Conservation (phyloP, 2,113 vertebrate genomes). For the Callaeas wilsoni region DNA sequence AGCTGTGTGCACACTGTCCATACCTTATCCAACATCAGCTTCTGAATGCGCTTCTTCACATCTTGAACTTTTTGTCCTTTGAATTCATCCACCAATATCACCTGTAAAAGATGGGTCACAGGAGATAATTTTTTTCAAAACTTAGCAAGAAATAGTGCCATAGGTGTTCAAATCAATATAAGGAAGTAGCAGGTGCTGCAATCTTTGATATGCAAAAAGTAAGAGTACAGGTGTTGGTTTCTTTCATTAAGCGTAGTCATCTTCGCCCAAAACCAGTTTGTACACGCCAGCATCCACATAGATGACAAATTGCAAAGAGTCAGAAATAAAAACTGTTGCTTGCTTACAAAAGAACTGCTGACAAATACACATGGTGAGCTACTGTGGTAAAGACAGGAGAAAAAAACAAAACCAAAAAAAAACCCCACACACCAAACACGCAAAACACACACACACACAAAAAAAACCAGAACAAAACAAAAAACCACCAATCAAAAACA, state of each 20-base stretch:
- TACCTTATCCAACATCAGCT: conserved; percentile 87
- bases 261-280: background rate
- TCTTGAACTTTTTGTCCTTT: conserved; percentile 93
- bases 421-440: too few relatives aligned
- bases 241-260: background rate
- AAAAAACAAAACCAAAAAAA: too few relatives aligned
- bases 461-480: accelerated
- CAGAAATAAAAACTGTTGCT: background rate
- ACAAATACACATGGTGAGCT: background rate
- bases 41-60: conserved; percentile 93
- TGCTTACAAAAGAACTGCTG: background rate
- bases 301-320: background rate
- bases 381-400: background rate
- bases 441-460: too few relatives aligned
- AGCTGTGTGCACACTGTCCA: background rate
- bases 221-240: background rate
- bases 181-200: background rate
- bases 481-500: background rate
- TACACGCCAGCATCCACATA: background rate
- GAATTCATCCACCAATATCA: conserved; percentile 92
- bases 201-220: background rate
- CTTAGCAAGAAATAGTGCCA: background rate
- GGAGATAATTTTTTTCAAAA: background rate
- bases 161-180: background rate
- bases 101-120: conserved; percentile 58